Percentiles rank a stretch among this genome's conserved stretches.
Conservation (phyloP, 2,113 vertebrate genomes). For the Origma solitaria region DNA sequence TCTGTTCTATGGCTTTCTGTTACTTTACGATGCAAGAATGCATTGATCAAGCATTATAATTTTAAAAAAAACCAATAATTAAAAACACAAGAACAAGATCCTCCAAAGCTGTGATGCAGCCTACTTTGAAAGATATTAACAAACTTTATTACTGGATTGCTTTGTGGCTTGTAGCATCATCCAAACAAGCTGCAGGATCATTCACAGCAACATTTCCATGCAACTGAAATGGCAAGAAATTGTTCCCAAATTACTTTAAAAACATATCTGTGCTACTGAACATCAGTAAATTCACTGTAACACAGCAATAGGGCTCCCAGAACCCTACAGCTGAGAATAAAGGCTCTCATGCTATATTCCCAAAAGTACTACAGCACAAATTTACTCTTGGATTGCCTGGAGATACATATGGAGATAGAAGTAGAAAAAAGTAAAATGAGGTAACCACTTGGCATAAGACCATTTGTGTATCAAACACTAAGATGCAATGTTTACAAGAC, state of each 20-base stretch:
- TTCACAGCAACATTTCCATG: neutral
- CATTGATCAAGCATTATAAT: neutral
- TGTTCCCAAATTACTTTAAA: neutral
- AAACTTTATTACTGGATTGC: neutral
- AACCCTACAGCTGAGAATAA: neutral
- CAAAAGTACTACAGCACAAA: neutral
- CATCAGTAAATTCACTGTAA: neutral
- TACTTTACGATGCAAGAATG: neutral
- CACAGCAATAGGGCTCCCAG: neutral
- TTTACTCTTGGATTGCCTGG: neutral
- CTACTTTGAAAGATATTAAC: neutral
- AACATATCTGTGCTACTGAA: neutral
- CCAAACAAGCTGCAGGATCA: neutral
- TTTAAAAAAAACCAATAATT: neutral
- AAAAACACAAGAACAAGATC: neutral
- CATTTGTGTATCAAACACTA: neutral
- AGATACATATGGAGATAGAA: neutral
- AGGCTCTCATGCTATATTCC: neutral
- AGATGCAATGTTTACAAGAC: neutral
- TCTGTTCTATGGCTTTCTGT: neutral
- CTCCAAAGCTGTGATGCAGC: neutral
- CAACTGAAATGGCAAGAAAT: neutral
- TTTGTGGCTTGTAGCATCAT: accelerated
- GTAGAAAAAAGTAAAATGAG: neutral
- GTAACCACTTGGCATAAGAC: neutral